phyloP scores from a whole-genome alignment of 2,888 invertebrate genomes.

The Calliopum simillimum region DNA sequence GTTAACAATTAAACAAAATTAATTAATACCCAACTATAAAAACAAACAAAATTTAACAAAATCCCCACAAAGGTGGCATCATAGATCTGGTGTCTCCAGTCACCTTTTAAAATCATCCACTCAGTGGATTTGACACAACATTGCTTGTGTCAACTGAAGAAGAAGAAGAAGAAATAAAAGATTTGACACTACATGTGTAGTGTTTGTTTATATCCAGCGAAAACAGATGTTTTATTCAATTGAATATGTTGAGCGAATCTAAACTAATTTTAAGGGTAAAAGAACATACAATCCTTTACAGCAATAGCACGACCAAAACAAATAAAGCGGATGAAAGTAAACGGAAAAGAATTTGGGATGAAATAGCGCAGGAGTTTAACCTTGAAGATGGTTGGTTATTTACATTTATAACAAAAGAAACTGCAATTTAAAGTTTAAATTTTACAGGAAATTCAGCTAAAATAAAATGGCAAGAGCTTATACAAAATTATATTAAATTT shows the following conservation, averaged over 20 bases:
- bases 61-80: no score
- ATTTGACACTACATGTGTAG: no score
- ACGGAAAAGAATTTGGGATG: background rate
- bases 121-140: no score
- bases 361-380: conserved; percentile 2
- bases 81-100: no score
- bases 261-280: conserved; percentile 18
- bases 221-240: no score
- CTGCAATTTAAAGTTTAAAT: conserved; percentile 32
- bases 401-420: background rate
- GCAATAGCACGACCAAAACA: background rate
- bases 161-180: no score
- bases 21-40: no score
- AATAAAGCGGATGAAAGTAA: background rate
- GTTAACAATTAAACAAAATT: no score
- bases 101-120: no score
- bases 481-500: conserved; percentile 43
- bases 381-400: conserved; percentile 12
- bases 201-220: no score
- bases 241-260: background rate
- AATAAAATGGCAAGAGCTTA: conserved; percentile 41
- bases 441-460: conserved; percentile 35
- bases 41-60: no score
- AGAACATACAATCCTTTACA: conserved; percentile 19
- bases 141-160: no score